Evolutionary conservation across 2,888 invertebrate genomes (phyloP), one percentile per base, ranked within the genome.

Genomic region (Leptopilina myrica): DNA sequence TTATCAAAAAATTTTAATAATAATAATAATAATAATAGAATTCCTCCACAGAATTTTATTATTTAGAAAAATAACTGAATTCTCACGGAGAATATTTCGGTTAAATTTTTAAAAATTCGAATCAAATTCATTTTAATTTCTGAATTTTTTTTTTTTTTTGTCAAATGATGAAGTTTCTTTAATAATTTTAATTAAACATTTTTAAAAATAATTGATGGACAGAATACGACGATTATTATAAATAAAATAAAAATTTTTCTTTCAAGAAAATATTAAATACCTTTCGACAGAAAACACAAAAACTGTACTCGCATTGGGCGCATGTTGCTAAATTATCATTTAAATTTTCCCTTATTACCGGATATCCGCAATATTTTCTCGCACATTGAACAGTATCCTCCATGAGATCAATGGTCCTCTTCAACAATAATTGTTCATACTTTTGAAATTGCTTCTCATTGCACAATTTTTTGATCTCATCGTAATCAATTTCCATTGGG

Each of bases 211-310:
- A 20, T 20, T 20, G 20, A 20, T 20, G 20, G 20, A 20, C 20
- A 20, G 20, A 20, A 20, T 20, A 20, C 20, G 20, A 20, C 20
- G 20, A 20, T 20, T 20, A 20, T 20, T 20, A 20, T 20, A 6
- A 14, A 1, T 15, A n/a, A 14, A 6, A 40, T 40, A 66, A 5
- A n/a, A 5, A 66, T 43, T 1, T 43, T 5, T 20, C 20, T 20
- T 20, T 26, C 7, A 64, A 20, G 11, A 66, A 66, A 53, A 11
- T 14, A 8, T 2, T 20, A 20, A 64, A 33, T 33, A 84, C 84
- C 87, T 90, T 89, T 43, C 78, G 82, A 69, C 90, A 90, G 69
- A 81, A 88, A 69, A 76, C 65, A 77, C 89, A 90, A 81, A 89
- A 90, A 66, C 83, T 83, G 56, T 89, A 86, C 4, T 82, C 67